A percentile compares a stretch with the other conserved stretches of the same genome.
Evolutionary conservation across 2,113 vertebrate genomes (phyloP).

Genomic region (Psophia crepitans): DNA sequence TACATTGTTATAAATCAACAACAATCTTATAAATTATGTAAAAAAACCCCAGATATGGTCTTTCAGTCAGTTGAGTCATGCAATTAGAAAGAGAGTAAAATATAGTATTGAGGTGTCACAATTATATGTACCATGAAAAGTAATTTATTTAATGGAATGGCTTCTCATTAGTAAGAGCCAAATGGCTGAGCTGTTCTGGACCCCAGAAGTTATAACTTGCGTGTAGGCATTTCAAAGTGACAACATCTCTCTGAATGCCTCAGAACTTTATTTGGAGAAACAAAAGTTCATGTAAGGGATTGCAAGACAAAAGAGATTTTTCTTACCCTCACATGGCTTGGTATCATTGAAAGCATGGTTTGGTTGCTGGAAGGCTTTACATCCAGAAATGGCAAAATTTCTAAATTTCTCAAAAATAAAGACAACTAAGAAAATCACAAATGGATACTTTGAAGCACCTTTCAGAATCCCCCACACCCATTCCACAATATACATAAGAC

Average conservation of each 20-base stretch:
- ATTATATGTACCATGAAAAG: background rate
- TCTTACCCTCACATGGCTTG: accelerated
- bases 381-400: background rate
- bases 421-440: background rate
- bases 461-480: background rate
- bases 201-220: background rate
- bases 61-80: background rate
- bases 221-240: background rate
- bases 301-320: background rate
- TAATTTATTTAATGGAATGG: background rate
- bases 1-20: background rate
- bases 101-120: background rate
- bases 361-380: background rate
- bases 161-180: background rate
- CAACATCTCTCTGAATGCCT: background rate
- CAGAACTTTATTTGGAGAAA: background rate
- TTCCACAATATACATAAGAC: background rate
- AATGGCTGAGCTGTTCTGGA: background rate
- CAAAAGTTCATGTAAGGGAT: background rate
- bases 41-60: background rate
- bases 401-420: background rate
- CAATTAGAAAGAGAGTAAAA: background rate
- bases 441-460: background rate
- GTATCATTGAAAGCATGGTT: background rate
- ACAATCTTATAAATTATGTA: background rate